phyloP scores from a whole-genome alignment of 2,888 invertebrate genomes.

The Ramazzottius varieornatus region DNA sequence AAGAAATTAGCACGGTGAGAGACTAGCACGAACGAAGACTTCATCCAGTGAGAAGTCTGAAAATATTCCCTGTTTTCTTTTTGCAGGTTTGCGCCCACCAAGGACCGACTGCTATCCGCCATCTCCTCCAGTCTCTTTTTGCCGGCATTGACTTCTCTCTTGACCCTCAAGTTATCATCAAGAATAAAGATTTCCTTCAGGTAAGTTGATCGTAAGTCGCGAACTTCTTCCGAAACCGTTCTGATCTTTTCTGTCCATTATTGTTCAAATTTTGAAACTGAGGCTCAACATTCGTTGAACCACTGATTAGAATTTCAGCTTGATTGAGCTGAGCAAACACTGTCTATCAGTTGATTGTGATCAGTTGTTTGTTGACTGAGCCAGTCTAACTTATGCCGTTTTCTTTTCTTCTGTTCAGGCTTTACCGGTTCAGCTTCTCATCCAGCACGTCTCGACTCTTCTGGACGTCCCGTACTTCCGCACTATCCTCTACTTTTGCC shows the following conservation, averaged over 20 bases:
- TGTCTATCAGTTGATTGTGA: too few relatives aligned
- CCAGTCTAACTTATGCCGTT: too few relatives aligned
- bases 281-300: neutral
- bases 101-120: constrained; percentile 88
- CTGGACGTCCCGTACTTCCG: neutral
- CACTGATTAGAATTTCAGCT: neutral
- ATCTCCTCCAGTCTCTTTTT: constrained; percentile 76
- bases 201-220: too few relatives aligned
- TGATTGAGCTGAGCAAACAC: neutral
- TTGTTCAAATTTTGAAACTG: too few relatives aligned
- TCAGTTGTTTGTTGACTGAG: too few relatives aligned
- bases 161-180: neutral
- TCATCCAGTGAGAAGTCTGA: too few relatives aligned
- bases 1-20: neutral
- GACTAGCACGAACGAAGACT: too few relatives aligned
- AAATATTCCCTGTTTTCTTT: too few relatives aligned
- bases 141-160: constrained; percentile 48
- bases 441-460: neutral
- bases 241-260: too few relatives aligned
- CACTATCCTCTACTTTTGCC: neutral
- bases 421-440: neutral
- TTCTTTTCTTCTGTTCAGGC: neutral
- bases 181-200: constrained; percentile 26
- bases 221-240: too few relatives aligned
- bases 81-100: constrained; percentile 56